Evolutionary conservation across 1,140 invertebrate species (phyloP).

Genomic region (Apis cerana): DNA sequence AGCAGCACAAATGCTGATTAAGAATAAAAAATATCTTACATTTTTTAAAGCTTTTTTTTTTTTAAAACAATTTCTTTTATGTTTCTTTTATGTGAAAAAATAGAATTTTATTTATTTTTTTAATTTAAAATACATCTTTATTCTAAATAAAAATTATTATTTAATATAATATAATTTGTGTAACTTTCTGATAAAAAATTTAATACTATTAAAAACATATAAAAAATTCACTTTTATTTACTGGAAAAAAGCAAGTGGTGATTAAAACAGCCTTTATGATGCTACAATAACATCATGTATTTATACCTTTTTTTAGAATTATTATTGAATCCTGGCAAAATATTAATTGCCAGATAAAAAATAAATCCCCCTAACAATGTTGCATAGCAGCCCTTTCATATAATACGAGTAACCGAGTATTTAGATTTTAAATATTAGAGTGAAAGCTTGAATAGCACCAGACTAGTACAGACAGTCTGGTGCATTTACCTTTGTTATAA

Average conservation of each 20-base stretch:
- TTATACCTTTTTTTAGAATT: constrained; percentile 6
- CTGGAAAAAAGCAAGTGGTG: constrained; percentile 69
- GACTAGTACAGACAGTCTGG: constrained; percentile 84
- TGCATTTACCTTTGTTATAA: constrained; percentile 93
- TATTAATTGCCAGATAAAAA: constrained; percentile 38
- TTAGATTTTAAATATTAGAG: constrained; percentile 83
- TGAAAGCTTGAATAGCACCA: constrained; percentile 86
- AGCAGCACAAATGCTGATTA: constrained; percentile 13
- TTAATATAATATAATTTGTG: neutral
- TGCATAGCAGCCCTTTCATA: constrained; percentile 79
- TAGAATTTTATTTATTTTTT: neutral
- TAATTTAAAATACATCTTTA: constrained; percentile 17
- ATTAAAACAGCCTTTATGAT: constrained; percentile 47
- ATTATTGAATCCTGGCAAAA: constrained; percentile 3
- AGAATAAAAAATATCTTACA: neutral
- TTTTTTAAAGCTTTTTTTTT: neutral
- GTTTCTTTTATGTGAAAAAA: neutral
- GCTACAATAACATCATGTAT: constrained; percentile 23
- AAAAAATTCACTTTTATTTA: neutral
- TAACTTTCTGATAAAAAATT: neutral
- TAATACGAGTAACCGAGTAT: constrained; percentile 80
- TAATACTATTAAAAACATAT: neutral
- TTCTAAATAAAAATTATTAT: neutral
- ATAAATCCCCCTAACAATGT: constrained; percentile 60
- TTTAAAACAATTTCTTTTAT: neutral